Evolutionary conservation across 2,797 vertebrate species (phyloP).

Genomic region (Anguilla marmorata): DNA sequence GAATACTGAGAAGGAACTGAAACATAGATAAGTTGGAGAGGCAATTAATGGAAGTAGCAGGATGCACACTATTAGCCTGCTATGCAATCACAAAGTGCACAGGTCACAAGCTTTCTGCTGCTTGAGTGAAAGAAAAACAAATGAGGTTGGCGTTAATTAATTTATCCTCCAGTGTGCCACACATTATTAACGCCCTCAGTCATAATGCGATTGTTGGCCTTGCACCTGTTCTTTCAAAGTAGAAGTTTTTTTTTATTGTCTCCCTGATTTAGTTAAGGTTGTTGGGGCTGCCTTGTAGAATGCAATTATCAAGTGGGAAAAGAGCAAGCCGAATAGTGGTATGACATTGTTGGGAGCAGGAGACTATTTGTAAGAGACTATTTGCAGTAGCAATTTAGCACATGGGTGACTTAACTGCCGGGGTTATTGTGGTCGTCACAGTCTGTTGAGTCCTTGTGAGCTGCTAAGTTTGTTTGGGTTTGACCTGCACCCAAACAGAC

Average conservation of each 20-base stretch:
- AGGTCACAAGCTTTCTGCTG: not conserved
- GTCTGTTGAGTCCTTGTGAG: constrained; percentile 51
- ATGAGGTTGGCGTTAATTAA: constrained; percentile 30
- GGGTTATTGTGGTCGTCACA: constrained; percentile 68
- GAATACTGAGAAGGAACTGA: not conserved
- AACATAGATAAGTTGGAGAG: not conserved
- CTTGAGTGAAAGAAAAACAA: not conserved
- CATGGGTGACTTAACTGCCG: constrained; percentile 62
- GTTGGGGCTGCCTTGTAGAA: constrained; percentile 36
- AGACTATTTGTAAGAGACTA: constrained; percentile 50
- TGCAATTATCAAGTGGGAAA: constrained; percentile 57
- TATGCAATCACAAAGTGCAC: not conserved
- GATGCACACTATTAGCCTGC: not conserved
- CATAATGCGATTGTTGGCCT: not conserved
- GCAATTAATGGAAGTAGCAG: not conserved
- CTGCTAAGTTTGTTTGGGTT: constrained; percentile 55
- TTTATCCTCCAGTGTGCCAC: constrained; percentile 9
- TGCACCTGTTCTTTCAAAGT: not conserved
- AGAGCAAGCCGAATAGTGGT: constrained; percentile 51
- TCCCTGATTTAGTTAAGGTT: constrained; percentile 13
- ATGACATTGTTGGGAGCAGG: constrained; percentile 45
- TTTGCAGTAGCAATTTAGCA: constrained; percentile 73
- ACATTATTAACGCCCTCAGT: constrained; percentile 15
- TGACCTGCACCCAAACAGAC: not conserved
- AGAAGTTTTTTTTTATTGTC: constrained; percentile 12